phyloP scores from a whole-genome alignment of 2,888 invertebrate genomes.

The Hipparchia semele region DNA sequence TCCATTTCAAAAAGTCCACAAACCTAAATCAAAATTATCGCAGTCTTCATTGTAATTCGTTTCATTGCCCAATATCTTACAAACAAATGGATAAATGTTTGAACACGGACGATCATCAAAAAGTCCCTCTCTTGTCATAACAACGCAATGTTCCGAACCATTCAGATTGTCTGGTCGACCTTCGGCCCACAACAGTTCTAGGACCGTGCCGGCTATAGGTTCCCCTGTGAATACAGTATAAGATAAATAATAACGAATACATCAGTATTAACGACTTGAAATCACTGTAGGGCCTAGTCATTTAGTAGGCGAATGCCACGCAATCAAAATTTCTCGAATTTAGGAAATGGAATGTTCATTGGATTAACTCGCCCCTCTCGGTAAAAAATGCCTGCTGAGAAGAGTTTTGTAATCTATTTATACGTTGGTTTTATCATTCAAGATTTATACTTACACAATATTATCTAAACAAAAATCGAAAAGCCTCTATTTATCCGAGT shows the following conservation, averaged over 20 bases:
- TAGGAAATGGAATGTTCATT: background rate
- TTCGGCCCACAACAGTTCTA: conserved; percentile 58
- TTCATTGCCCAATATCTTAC: conserved; percentile 54
- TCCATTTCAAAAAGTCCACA: conserved; percentile 16
- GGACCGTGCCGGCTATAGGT: conserved; percentile 51
- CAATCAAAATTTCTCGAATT: conserved; percentile 9
- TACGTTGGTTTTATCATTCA: too few relatives aligned
- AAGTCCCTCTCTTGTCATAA: conserved; percentile 60
- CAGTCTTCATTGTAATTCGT: conserved; percentile 52
- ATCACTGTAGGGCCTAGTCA: conserved; percentile 1
- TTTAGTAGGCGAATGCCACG: background rate
- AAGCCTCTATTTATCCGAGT: too few relatives aligned
- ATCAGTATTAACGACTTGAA: conserved; percentile 10
- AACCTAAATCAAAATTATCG: conserved; percentile 53
- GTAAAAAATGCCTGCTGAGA: background rate
- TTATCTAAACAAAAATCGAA: too few relatives aligned
- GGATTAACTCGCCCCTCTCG: background rate
- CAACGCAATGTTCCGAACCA: conserved; percentile 54
- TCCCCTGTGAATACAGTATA: conserved; percentile 47
- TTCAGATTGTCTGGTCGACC: conserved; percentile 53
- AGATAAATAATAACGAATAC: conserved; percentile 5
- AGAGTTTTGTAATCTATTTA: too few relatives aligned
- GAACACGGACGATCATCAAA: conserved; percentile 55
- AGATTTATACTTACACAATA: too few relatives aligned
- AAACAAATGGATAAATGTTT: conserved; percentile 56